phyloP scores from a whole-genome alignment of 2,888 invertebrate genomes.

The Philereme vetulata region DNA sequence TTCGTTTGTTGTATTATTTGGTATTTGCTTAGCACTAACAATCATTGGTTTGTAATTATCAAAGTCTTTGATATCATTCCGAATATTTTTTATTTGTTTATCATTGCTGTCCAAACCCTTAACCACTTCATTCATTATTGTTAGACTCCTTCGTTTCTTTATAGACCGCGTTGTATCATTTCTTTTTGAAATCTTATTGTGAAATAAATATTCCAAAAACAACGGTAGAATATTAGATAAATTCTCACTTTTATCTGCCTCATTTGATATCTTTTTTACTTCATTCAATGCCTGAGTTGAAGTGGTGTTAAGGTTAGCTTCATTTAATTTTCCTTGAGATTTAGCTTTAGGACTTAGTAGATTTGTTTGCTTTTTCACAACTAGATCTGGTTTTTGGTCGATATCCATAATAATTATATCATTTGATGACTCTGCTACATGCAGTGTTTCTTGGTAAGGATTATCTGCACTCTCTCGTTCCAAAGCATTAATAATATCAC shows the following conservation, averaged over 20 bases:
- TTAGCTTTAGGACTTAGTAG: constrained; percentile 2
- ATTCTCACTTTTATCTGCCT: constrained; percentile 8
- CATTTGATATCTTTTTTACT: constrained; percentile 7
- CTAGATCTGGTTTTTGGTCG: constrained; percentile 25
- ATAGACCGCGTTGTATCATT: constrained; percentile 28
- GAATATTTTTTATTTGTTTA: constrained; percentile 22
- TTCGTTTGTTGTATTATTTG: constrained; percentile 19
- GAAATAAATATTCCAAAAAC: constrained; percentile 62
- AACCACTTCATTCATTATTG: constrained; percentile 21
- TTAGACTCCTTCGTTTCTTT: constrained; percentile 38
- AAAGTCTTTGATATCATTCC: constrained; percentile 19
- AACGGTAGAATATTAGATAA: constrained; percentile 51
- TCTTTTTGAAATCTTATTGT: constrained; percentile 40
- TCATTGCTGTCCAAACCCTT: constrained; percentile 17
- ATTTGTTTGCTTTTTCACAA: constrained; percentile 5
- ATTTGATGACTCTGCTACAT: constrained; percentile 56
- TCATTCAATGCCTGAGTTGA: constrained; percentile 3
- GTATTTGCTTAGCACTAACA: constrained; percentile 47
- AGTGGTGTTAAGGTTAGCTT: neutral
- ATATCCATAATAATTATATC: constrained; percentile 18
- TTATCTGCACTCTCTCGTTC: constrained; percentile 46
- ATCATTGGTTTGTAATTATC: constrained; percentile 44
- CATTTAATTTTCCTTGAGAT: neutral
- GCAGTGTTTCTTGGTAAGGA: constrained; percentile 49
- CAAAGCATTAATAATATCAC: constrained; percentile 68